phyloP scores from a whole-genome alignment of 2,113 vertebrate species.

The Andinoacara biseriatus region DNA sequence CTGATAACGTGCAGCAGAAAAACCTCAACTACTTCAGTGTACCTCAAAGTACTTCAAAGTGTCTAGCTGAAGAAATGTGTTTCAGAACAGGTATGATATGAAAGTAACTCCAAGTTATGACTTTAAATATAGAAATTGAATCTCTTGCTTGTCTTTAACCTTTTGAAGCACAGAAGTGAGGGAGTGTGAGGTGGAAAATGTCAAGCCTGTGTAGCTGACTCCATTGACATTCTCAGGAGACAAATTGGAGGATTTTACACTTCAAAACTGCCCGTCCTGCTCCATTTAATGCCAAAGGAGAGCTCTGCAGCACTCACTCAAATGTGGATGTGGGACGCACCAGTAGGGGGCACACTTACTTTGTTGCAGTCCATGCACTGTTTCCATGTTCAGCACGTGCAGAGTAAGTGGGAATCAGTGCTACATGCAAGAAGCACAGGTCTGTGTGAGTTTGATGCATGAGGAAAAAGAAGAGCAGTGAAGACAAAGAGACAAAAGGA shows the following conservation, averaged over 20 bases:
- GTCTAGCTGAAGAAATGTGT: slow-evolving; percentile 21
- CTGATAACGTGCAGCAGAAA: background rate
- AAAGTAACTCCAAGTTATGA: slow-evolving; percentile 52
- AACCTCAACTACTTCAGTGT: background rate
- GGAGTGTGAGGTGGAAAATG: slow-evolving; percentile 60
- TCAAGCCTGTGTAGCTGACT: slow-evolving; percentile 69
- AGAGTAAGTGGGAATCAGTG: slow-evolving; percentile 41
- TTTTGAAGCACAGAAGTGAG: slow-evolving; percentile 43
- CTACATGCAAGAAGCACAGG: background rate
- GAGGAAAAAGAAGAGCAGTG: background rate
- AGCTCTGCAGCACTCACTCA: slow-evolving; percentile 39
- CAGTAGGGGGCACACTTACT: slow-evolving; percentile 77
- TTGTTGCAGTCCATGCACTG: slow-evolving; percentile 45
- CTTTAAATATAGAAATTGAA: slow-evolving; percentile 54
- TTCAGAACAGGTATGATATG: slow-evolving; percentile 41
- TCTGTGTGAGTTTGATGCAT: background rate
- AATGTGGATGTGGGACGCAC: slow-evolving; percentile 6
- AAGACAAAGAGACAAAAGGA: background rate
- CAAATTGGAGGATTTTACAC: slow-evolving; percentile 71
- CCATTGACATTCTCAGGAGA: slow-evolving; percentile 74
- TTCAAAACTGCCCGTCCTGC: slow-evolving; percentile 68
- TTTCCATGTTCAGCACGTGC: slow-evolving; percentile 15
- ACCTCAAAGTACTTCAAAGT: slow-evolving; percentile 12
- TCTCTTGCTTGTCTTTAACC: slow-evolving; percentile 55
- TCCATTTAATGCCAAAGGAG: slow-evolving; percentile 70